Conservation (phyloP, 2,888 invertebrate species). For the Eupithecia subumbrata region DNA sequence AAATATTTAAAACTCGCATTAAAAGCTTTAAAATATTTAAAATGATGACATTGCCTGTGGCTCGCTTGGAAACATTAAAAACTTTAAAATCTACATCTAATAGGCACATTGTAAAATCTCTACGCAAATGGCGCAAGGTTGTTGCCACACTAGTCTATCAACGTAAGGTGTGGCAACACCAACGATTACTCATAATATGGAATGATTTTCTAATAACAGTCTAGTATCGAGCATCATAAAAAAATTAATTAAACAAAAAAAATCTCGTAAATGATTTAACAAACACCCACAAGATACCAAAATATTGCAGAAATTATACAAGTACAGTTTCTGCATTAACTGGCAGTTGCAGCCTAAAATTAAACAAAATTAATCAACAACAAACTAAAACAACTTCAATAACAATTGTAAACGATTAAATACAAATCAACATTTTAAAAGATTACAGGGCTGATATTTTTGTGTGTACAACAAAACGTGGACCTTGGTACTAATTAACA, state of each 20-base stretch:
- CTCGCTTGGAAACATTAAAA: constrained; percentile 61
- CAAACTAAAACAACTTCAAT: constrained; percentile 9
- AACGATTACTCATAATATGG: constrained; percentile 14
- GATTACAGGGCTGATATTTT: constrained; percentile 9
- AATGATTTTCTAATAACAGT: constrained; percentile 7
- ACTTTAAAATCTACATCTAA: constrained; percentile 64
- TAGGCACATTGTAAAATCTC: constrained; percentile 65
- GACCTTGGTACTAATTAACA: constrained; percentile 10
- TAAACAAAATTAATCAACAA: constrained; percentile 3
- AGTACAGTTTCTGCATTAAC: not conserved
- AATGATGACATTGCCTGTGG: constrained; percentile 45
- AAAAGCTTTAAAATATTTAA: constrained; percentile 52
- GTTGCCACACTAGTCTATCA: not conserved
- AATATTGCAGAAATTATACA: not conserved
- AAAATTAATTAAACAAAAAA: not conserved
- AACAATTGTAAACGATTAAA: constrained; percentile 17
- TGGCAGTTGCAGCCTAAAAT: not conserved
- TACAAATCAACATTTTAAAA: constrained; percentile 11
- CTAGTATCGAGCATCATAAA: not conserved
- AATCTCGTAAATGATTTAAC: not conserved
- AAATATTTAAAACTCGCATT: constrained; percentile 46
- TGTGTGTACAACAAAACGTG: constrained; percentile 14
- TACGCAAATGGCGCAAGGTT: constrained; percentile 62
- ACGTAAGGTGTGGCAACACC: not conserved
- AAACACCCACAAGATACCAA: not conserved